Conservation (phyloP, 2,888 invertebrate species). For the Platycheirus albimanus region DNA sequence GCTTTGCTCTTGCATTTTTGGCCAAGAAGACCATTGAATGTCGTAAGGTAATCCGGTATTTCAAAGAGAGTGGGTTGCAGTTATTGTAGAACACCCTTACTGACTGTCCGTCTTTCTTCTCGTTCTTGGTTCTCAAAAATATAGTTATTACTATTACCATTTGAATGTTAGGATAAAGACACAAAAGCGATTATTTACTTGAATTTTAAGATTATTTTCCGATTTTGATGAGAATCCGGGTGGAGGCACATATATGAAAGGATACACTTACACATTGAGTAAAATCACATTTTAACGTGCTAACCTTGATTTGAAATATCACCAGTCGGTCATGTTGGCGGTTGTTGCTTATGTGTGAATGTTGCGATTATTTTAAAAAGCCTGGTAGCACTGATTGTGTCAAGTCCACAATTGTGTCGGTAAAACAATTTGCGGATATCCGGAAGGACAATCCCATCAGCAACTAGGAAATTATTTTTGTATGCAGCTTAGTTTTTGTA, state of each 20-base stretch:
- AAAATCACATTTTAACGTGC: too few species aligned
- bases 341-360: background rate
- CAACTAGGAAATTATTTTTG: background rate
- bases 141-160: constrained; percentile 16
- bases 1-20: too few species aligned
- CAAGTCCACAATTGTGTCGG: constrained; percentile 38
- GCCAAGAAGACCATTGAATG: constrained; percentile 52
- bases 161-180: constrained; percentile 55
- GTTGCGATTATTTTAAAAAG: too few species aligned
- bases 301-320: too few species aligned
- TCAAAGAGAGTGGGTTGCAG: constrained; percentile 12
- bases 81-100: background rate
- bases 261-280: too few species aligned
- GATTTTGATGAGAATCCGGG: constrained; percentile 38
- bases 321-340: background rate
- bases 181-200: constrained; percentile 65
- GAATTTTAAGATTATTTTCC: constrained; percentile 58
- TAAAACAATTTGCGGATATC: constrained; percentile 62
- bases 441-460: constrained; percentile 14
- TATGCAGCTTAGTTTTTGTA: background rate
- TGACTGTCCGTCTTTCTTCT: constrained; percentile 2
- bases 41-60: constrained; percentile 13
- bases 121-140: too few species aligned
- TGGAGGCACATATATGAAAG: background rate
- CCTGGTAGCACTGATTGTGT: constrained; percentile 37